Conservation (phyloP, 2,888 invertebrate species). For the Osmoderma eremita region DNA sequence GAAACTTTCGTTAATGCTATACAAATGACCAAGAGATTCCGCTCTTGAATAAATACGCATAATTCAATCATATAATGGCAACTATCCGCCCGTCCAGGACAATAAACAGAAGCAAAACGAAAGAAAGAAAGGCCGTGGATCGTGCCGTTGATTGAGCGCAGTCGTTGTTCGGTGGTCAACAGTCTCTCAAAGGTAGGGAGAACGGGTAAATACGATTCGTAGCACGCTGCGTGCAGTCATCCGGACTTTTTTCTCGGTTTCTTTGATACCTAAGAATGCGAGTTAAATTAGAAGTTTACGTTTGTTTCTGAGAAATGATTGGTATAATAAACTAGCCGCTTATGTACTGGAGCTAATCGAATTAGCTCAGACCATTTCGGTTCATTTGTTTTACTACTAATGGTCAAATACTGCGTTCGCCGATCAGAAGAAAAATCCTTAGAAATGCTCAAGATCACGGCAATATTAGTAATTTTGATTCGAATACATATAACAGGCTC, state of each 20-base stretch:
- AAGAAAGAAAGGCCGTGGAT: conserved; percentile 50
- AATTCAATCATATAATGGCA: conserved; percentile 38
- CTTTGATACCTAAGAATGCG: conserved; percentile 53
- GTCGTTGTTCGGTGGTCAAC: conserved; percentile 51
- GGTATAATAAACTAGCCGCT: conserved; percentile 40
- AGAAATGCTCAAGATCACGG: conserved; percentile 9
- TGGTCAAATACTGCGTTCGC: conserved; percentile 33
- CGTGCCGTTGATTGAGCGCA: conserved; percentile 55
- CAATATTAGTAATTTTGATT: conserved; percentile 1
- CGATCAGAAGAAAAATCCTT: conserved; percentile 17
- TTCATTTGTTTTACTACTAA: conserved; percentile 40
- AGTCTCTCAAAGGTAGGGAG: conserved; percentile 48
- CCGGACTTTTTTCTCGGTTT: conserved; percentile 54
- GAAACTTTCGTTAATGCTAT: conserved; percentile 36
- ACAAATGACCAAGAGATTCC: conserved; percentile 36
- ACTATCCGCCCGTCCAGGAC: conserved; percentile 32
- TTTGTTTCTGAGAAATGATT: conserved; percentile 38
- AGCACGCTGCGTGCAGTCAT: conserved; percentile 53
- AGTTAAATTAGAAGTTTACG: conserved; percentile 53
- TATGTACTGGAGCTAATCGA: conserved; percentile 37
- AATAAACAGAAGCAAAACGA: conserved; percentile 38
- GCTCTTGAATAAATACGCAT: conserved; percentile 36
- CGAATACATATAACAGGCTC: no score
- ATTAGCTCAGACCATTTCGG: conserved; percentile 39
- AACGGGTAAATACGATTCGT: conserved; percentile 28